Base-by-base conservation (phyloP, 2,888 invertebrate species). In the Cremastinae sp. region DNA sequence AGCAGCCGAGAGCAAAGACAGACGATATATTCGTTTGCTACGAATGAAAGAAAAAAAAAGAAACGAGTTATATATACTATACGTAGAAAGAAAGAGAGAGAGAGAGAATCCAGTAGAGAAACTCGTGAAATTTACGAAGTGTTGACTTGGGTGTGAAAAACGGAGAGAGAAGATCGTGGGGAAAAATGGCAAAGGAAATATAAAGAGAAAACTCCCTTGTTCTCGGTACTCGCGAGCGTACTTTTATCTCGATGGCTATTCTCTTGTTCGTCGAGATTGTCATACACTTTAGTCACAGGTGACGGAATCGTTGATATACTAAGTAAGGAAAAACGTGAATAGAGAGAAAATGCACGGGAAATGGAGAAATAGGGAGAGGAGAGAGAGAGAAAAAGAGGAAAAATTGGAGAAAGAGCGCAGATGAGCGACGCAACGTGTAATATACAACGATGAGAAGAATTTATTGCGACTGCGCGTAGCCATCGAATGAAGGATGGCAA, bases 41-140 rank as follows among this genome's bases (percentile, higher is more conserved):
- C 20, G 9, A 10, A 49, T 10, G 20, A 20, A 20, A 2, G 20
- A 55, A 28, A 28, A 28, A 28, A 28, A 3, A 28, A 28, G 28
- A 2, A 5, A 28, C 5, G 28, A 28, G 28, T 28, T 47, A 53
- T 39, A 59, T 37, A 12, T 55, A 62, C n/a, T 12, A 68, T 41
- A 55, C 20, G 35, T 8, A 12, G 35, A 18, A 62, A 56, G 22
- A 37, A 64, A 56, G 22, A 58, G 72, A 47, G 10, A 51, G 43
- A 61, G 16, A 59, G 20, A 47, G 18, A 61, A 20, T 37, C 14
- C 9, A 12, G 14, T 2, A 41, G 18, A 45, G 37, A 51, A 61
- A 74, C 66, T 62, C 53, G 69, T 61, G 58, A 41, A 71, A 76
- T 81, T 79, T 77, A 81, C 81, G 73, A 80, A 80, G 74, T 78